These are phyloP conservation scores for Apotomis capreana DNA, from an alignment of 2,888 invertebrate genomes.

Conservation along the genomic window DNA sequence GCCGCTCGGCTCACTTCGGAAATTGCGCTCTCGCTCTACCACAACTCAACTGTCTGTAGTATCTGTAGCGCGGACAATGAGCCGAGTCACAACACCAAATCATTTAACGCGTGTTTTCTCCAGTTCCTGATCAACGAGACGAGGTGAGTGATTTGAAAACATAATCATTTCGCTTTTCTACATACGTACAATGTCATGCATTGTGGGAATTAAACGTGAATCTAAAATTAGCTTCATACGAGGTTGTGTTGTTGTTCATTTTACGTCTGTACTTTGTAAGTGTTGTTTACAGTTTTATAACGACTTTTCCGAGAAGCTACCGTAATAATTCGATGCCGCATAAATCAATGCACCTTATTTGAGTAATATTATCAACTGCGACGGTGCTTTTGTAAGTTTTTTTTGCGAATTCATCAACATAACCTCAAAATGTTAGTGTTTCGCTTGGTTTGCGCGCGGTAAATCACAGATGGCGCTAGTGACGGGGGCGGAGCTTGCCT, in stretches of 20 bases:
- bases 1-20: conserved; percentile 67
- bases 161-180: conserved; percentile 40
- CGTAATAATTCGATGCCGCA: conserved; percentile 18
- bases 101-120: conserved; percentile 50
- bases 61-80: conserved; percentile 54
- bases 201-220: conserved; percentile 1
- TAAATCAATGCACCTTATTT: conserved; percentile 29
- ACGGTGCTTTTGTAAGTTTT: conserved; percentile 13
- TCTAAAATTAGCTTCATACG: conserved; percentile 28
- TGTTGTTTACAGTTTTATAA: conserved; percentile 39
- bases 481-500: conserved; percentile 58
- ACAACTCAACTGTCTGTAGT: conserved; percentile 31
- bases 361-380: background rate
- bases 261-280: conserved; percentile 48
- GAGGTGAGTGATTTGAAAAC: conserved; percentile 61
- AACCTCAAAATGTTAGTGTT: conserved; percentile 61
- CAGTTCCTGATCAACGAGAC: conserved; percentile 42
- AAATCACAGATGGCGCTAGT: conserved; percentile 61
- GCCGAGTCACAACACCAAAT: conserved; percentile 68
- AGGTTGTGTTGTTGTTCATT: conserved; percentile 45
- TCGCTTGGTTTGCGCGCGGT: conserved; percentile 42
- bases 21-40: conserved; percentile 54
- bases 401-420: conserved; percentile 47
- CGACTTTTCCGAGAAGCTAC: conserved; percentile 35
- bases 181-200: conserved; percentile 41